These are phyloP conservation scores for Pasiphila rectangulata DNA, from an alignment of 2,888 invertebrate genomes.

Conservation along the genomic window DNA sequence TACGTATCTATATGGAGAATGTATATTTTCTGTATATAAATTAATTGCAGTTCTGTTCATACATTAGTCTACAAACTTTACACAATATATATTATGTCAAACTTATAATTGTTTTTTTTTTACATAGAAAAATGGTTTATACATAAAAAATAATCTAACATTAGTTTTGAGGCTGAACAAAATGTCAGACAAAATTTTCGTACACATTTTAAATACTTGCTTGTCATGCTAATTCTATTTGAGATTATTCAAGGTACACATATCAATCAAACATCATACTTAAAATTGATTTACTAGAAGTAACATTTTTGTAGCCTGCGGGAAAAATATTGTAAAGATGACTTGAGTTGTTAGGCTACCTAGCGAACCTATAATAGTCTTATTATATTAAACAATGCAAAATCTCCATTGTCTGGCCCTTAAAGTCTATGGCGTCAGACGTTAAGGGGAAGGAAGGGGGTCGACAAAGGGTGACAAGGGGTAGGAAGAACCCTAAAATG, in stretches of 20 bases:
- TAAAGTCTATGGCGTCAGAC: no score
- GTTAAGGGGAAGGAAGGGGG: no score
- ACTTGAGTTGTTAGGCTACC: no score
- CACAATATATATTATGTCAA: constrained; percentile 72
- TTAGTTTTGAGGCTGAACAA: constrained; percentile 44
- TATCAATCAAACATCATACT: no score
- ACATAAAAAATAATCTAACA: constrained; percentile 35
- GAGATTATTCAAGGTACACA: constrained; percentile 66
- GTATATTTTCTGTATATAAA: constrained; percentile 77
- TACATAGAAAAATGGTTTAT: constrained; percentile 60
- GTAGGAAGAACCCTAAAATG: no score
- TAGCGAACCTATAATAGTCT: no score
- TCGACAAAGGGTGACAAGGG: no score
- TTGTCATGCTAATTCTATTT: constrained; percentile 46
- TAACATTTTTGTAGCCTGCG: not conserved
- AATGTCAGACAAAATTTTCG: constrained; percentile 29
- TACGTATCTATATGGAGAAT: constrained; percentile 60
- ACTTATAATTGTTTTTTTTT: constrained; percentile 66
- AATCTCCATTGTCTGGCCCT: no score
- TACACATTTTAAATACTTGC: constrained; percentile 27
- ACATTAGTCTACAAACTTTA: constrained; percentile 65
- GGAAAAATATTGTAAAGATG: not conserved
- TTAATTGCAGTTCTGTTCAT: constrained; percentile 74
- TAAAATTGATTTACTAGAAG: not conserved
- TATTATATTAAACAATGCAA: no score